Percentiles rank a stretch among this genome's conserved stretches.
phyloP scores from a whole-genome alignment of 2,888 invertebrate species.

The Drymonia ruficornis region DNA sequence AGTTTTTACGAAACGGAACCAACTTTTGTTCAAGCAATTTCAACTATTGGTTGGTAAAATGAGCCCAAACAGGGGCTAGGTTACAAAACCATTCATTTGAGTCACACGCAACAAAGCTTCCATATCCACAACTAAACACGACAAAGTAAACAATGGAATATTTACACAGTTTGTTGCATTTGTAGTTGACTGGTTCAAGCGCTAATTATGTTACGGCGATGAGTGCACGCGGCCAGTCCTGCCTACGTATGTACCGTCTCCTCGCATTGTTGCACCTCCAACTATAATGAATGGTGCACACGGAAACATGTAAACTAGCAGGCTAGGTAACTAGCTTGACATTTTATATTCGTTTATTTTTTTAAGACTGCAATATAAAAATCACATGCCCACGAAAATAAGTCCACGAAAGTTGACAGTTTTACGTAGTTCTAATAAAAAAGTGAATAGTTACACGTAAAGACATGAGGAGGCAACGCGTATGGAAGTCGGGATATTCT shows the following conservation, averaged over 20 bases:
- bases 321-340: too few relatives aligned
- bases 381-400: too few relatives aligned
- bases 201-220: constrained; percentile 14
- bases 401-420: too few relatives aligned
- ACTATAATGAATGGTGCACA: background rate
- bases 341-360: too few relatives aligned
- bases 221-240: background rate
- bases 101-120: constrained; percentile 4
- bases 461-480: too few relatives aligned
- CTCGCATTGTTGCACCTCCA: background rate
- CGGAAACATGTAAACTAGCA: background rate
- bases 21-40: too few relatives aligned
- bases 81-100: background rate
- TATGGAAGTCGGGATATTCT: too few relatives aligned
- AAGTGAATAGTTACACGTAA: too few relatives aligned
- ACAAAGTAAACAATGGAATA: constrained; percentile 28
- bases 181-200: constrained; percentile 17
- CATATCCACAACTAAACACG: background rate
- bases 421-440: too few relatives aligned
- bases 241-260: background rate
- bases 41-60: too few relatives aligned
- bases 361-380: too few relatives aligned
- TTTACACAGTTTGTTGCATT: constrained; percentile 18
- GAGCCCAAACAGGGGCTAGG: background rate
- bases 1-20: background rate